Conservation (phyloP, 2,113 vertebrate species). For the Neotoma lepida region DNA sequence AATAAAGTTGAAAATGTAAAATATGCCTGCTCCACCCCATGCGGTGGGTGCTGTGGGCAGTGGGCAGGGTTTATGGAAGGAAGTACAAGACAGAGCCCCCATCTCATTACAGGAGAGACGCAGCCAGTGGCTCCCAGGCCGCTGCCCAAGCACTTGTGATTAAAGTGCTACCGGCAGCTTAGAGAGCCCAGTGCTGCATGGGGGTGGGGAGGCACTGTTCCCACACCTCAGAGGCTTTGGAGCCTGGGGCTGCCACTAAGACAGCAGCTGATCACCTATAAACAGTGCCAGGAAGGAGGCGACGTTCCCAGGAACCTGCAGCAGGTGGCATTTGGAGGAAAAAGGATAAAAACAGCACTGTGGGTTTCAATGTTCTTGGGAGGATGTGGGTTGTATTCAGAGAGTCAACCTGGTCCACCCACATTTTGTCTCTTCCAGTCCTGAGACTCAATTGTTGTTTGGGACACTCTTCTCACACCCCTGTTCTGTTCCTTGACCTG, state of each 20-base stretch:
- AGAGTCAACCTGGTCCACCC: too few relatives aligned
- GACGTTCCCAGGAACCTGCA: not conserved
- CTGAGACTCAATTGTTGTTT: not conserved
- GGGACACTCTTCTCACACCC: too few relatives aligned
- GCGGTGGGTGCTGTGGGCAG: slow-evolving; percentile 89
- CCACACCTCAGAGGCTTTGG: not conserved
- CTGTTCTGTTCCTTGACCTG: not conserved
- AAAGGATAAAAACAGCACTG: too few relatives aligned
- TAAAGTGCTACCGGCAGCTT: slow-evolving; percentile 60
- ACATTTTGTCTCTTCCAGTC: fast-evolving
- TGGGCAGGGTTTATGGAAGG: slow-evolving; percentile 84
- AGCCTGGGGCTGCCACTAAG: not conserved
- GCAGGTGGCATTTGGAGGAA: not conserved
- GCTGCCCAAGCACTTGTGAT: slow-evolving; percentile 45
- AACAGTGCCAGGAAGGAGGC: not conserved
- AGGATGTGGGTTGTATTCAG: not conserved
- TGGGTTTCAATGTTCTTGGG: not conserved
- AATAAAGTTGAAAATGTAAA: slow-evolving; percentile 90
- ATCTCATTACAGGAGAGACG: slow-evolving; percentile 89
- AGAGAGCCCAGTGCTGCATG: not conserved
- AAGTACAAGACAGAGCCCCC: slow-evolving; percentile 81
- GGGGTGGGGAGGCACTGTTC: slow-evolving; percentile 55
- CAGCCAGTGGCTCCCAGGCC: slow-evolving; percentile 67
- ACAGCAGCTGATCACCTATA: not conserved
- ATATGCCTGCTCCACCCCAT: slow-evolving; percentile 81